Evolutionary conservation across 2,797 vertebrate genomes (phyloP).

Genomic region (Dendrocincla fuliginosa): DNA sequence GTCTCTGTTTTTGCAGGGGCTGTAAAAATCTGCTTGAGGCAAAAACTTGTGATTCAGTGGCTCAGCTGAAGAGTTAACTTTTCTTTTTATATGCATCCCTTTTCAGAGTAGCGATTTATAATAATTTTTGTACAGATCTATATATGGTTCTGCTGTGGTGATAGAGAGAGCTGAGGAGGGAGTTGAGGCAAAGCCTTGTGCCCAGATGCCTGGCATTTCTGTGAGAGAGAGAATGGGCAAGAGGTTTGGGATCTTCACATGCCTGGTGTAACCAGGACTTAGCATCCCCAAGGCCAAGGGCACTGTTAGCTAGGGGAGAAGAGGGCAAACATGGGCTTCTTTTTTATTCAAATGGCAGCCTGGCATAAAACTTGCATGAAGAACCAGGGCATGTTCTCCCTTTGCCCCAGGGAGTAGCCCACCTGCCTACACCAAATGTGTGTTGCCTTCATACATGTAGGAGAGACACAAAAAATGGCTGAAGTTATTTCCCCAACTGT

Average conservation of each 20-base stretch:
- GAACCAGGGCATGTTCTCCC: not conserved
- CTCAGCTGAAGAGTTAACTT: conserved; percentile 41
- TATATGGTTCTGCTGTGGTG: not conserved
- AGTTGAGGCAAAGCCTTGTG: not conserved
- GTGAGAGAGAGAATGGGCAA: not conserved
- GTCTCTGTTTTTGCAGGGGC: conserved; percentile 42
- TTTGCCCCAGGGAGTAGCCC: not conserved
- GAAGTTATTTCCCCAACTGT: not conserved
- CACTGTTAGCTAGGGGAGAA: not conserved
- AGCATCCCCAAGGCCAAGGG: not conserved
- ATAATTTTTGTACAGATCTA: not conserved
- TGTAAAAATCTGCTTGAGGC: conserved; percentile 30
- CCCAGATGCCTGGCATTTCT: not conserved
- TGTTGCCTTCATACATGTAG: fast-evolving
- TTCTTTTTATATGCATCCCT: not conserved
- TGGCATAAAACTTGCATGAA: not conserved
- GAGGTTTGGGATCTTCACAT: not conserved
- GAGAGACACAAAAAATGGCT: not conserved
- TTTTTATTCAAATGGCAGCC: not conserved
- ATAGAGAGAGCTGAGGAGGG: not conserved
- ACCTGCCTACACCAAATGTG: not conserved
- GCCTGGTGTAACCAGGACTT: not conserved
- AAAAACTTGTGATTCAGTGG: conserved; percentile 1
- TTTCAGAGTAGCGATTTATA: not conserved
- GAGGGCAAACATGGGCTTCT: not conserved